These are phyloP conservation scores for Pungitius pungitius DNA, from an alignment of 2,113 vertebrate species.

Conservation along the genomic window DNA sequence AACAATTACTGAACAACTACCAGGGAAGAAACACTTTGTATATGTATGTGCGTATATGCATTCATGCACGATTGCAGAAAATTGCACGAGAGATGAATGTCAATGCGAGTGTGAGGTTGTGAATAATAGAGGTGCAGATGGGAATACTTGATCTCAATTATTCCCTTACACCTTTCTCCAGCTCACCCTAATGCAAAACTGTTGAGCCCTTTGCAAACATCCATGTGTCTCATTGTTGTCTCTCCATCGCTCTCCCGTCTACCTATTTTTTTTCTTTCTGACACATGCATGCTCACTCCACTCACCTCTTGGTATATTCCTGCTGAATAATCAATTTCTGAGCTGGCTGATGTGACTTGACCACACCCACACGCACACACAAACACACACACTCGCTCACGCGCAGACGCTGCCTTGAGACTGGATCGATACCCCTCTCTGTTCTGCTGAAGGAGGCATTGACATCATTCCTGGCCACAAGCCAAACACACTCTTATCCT, in stretches of 20 bases:
- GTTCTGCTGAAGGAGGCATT: slow-evolving; percentile 82
- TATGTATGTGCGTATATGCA: slow-evolving; percentile 21
- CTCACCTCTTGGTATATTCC: slow-evolving; percentile 77
- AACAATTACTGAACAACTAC: slow-evolving; percentile 75
- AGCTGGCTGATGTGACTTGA: slow-evolving; percentile 74
- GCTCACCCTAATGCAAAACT: slow-evolving; percentile 53
- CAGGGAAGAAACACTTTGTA: slow-evolving; percentile 53
- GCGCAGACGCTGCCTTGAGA: slow-evolving; percentile 77
- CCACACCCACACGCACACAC: slow-evolving; percentile 44
- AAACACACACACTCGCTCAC: slow-evolving; percentile 33
- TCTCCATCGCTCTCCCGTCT: slow-evolving; percentile 49
- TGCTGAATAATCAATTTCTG: slow-evolving; percentile 80
- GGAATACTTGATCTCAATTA: slow-evolving; percentile 68
- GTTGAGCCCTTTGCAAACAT: slow-evolving; percentile 50
- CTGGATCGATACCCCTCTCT: slow-evolving; percentile 80
- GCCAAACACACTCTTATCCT: slow-evolving; percentile 81
- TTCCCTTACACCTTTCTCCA: slow-evolving; percentile 54
- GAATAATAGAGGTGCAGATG: slow-evolving; percentile 64
- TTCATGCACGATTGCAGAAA: slow-evolving; percentile 35
- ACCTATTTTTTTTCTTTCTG: slow-evolving; percentile 63
- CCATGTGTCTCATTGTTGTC: slow-evolving; percentile 43
- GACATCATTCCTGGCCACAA: slow-evolving; percentile 79
- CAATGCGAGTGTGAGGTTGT: slow-evolving; percentile 40
- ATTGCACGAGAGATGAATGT: slow-evolving; percentile 55
- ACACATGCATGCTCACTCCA: slow-evolving; percentile 74